Evolutionary conservation across 2,113 vertebrate species (phyloP).

Genomic region (Brachypodius melanocephalos): DNA sequence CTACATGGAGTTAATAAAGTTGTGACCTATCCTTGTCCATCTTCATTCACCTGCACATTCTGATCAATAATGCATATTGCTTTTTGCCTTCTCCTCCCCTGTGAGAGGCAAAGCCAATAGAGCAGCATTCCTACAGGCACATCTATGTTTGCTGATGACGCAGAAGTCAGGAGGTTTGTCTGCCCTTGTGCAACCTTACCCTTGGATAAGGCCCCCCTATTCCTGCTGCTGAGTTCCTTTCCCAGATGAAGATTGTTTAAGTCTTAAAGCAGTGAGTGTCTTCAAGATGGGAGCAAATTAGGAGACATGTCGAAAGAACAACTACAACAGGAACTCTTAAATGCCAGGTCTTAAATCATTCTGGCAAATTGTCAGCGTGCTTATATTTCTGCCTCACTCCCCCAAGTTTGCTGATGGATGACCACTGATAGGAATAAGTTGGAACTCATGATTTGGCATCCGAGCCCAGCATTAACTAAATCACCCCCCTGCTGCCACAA

Average conservation of each 20-base stretch:
- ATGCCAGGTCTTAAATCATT: conserved; percentile 66
- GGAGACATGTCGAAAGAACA: conserved; percentile 52
- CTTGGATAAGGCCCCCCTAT: not conserved
- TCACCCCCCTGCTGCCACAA: not conserved
- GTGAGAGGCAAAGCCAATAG: conserved; percentile 13
- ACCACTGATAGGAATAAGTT: conserved; percentile 26
- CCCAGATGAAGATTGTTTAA: conserved; percentile 12
- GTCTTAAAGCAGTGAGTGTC: not conserved
- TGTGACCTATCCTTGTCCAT: conserved; percentile 41
- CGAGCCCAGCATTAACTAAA: conserved; percentile 27
- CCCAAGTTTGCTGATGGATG: conserved; percentile 59
- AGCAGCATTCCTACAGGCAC: conserved; percentile 4
- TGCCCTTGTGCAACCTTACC: not conserved
- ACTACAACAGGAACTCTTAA: conserved; percentile 61
- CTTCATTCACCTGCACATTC: conserved; percentile 39
- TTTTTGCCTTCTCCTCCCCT: conserved; percentile 31
- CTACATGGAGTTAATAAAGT: conserved; percentile 22
- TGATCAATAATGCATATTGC: conserved; percentile 44
- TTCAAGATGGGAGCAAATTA: conserved; percentile 49
- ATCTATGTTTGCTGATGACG: not conserved
- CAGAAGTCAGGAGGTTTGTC: not conserved
- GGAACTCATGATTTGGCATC: conserved; percentile 42
- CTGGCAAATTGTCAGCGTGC: conserved; percentile 52
- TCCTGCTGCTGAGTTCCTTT: not conserved
- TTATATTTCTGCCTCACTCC: conserved; percentile 52